Conservation (phyloP, 2,113 vertebrate species). For the Elanus axillaris region DNA sequence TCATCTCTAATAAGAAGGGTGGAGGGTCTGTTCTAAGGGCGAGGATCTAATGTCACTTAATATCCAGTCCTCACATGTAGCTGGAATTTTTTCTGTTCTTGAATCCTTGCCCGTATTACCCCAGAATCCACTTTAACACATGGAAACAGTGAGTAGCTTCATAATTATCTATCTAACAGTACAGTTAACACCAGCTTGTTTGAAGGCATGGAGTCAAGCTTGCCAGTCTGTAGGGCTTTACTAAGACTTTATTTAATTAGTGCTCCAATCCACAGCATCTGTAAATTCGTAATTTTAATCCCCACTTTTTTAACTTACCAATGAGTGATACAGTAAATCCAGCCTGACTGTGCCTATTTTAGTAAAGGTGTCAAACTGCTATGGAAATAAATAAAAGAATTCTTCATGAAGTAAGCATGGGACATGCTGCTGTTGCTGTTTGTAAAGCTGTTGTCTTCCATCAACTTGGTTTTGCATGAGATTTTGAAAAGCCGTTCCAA, state of each 20-base stretch:
- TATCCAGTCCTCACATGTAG: background rate
- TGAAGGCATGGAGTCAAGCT: background rate
- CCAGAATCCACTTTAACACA: background rate
- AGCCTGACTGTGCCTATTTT: background rate
- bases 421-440: background rate
- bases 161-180: background rate
- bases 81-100: conserved; percentile 8
- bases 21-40: background rate
- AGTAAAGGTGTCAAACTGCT: background rate
- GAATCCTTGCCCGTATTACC: background rate
- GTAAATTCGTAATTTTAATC: background rate
- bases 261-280: background rate
- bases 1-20: background rate
- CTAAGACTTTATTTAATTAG: background rate
- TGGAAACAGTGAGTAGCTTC: background rate
- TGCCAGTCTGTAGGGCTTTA: background rate
- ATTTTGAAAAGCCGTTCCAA: conserved; percentile 56
- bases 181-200: background rate
- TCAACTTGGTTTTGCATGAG: background rate
- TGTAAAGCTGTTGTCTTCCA: conserved; percentile 44
- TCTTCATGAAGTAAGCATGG: background rate
- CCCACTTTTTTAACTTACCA: background rate
- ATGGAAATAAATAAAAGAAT: background rate
- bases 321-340: background rate
- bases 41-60: background rate